These are phyloP conservation scores for Hydractinia echinata DNA, from an alignment of 30 jellyfish, hydroid and myxozoan species.

Conservation along the genomic window DNA sequence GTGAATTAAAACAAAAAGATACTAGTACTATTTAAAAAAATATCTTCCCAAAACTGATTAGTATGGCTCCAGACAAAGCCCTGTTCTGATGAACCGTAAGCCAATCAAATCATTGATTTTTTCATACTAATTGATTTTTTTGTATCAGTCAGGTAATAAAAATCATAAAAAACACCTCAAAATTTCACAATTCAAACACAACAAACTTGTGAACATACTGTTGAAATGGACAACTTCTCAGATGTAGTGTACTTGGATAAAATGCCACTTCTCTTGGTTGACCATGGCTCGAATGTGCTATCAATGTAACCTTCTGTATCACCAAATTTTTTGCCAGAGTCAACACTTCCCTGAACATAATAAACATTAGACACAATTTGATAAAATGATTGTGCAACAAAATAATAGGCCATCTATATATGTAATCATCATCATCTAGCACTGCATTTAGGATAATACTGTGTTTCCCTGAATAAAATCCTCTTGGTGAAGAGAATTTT, in stretches of 20 bases:
- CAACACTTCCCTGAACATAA: neutral
- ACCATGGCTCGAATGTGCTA: slow-evolving; percentile 92
- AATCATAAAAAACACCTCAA: neutral
- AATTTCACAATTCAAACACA: neutral
- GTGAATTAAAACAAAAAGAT: neutral
- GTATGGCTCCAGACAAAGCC: slow-evolving; percentile 59
- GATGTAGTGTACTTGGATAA: slow-evolving; percentile 86
- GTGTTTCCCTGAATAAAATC: too few species aligned
- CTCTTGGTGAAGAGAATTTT: too few species aligned
- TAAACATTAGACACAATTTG: neutral
- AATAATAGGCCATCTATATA: neutral
- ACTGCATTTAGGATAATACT: too few species aligned
- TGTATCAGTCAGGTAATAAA: neutral
- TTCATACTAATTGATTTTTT: too few species aligned
- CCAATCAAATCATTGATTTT: too few species aligned
- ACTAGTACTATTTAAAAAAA: too few species aligned
- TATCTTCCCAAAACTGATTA: slow-evolving; percentile 41
- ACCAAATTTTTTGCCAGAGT: slow-evolving; percentile 34
- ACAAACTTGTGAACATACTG: slow-evolving; percentile 36
- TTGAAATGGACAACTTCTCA: slow-evolving; percentile 75
- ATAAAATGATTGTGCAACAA: neutral
- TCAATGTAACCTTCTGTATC: slow-evolving; percentile 54
- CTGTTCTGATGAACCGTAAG: slow-evolving; percentile 20
- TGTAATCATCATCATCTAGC: too few species aligned
- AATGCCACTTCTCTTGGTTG: slow-evolving; percentile 51